phyloP scores from a whole-genome alignment of 2,797 vertebrate genomes.

The Danio choprae region DNA sequence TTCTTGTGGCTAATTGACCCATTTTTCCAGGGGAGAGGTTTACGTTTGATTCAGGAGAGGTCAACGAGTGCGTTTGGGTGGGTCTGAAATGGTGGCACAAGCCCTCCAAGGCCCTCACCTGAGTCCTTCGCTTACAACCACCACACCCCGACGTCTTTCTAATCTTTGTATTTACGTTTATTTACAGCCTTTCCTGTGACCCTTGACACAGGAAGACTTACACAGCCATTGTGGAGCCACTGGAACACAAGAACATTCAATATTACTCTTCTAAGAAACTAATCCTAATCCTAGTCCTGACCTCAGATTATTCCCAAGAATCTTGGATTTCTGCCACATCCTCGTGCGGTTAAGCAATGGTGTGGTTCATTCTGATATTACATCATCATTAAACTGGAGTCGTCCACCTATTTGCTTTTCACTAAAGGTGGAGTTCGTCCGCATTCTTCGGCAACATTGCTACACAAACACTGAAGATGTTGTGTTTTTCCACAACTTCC shows the following conservation, averaged over 20 bases:
- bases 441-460: conserved; percentile 35
- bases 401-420: conserved; percentile 4
- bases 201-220: conserved; percentile 1
- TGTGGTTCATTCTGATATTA: conserved; percentile 24
- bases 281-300: conserved; percentile 17
- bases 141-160: background rate
- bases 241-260: background rate
- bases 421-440: conserved; percentile 13
- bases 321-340: background rate
- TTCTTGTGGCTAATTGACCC: conserved; percentile 56
- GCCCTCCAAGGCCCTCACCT: conserved; percentile 38
- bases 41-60: conserved; percentile 46
- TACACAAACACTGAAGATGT: conserved; percentile 36
- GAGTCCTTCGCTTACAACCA: conserved; percentile 31
- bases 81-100: conserved; percentile 36
- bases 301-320: conserved; percentile 19
- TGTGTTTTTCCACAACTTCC: conserved; percentile 49
- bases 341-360: background rate
- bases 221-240: background rate
- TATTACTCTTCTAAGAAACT: conserved; percentile 28
- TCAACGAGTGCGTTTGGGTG: conserved; percentile 57
- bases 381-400: conserved; percentile 28
- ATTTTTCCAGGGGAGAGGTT: conserved; percentile 47
- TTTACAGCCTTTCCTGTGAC: conserved; percentile 11
- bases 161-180: conserved; percentile 30